Evolutionary conservation across 2,797 vertebrate genomes (phyloP).

Genomic region (Sebastolobus altivelis): DNA sequence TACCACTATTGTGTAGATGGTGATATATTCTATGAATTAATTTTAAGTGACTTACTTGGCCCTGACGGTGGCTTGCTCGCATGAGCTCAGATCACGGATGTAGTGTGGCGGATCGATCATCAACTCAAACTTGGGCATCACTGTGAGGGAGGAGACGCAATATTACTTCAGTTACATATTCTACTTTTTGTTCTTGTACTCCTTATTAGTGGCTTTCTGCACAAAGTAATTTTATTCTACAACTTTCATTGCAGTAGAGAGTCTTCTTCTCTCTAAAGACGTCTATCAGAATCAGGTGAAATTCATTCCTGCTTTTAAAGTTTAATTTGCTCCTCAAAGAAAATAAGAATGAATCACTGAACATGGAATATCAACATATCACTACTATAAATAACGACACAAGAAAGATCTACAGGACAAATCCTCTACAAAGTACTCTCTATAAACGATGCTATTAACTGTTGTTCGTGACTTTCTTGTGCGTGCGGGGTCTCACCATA

Average conservation of each 20-base stretch:
- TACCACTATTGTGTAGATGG: not conserved
- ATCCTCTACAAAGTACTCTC: not conserved
- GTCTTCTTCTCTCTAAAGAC: not conserved
- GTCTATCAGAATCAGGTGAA: not conserved
- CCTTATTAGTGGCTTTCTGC: not conserved
- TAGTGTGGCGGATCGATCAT: conserved; percentile 89
- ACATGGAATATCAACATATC: not conserved
- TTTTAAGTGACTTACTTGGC: conserved; percentile 85
- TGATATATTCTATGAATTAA: not conserved
- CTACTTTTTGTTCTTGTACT: not conserved
- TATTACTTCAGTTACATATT: not conserved
- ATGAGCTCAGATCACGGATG: conserved; percentile 88
- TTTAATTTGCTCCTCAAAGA: not conserved
- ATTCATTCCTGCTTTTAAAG: not conserved
- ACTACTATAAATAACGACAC: not conserved
- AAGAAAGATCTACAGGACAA: not conserved
- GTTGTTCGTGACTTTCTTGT: not conserved
- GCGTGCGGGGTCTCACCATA: conserved; percentile 86
- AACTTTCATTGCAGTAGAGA: not conserved
- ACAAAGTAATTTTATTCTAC: not conserved
- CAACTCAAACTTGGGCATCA: conserved; percentile 93
- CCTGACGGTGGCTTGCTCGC: conserved; percentile 88
- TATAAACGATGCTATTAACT: not conserved
- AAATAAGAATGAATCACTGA: not conserved
- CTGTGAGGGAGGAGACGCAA: conserved; percentile 68